These are phyloP conservation scores for Melieria picta DNA, from an alignment of 2,888 invertebrate genomes.

Conservation along the genomic window DNA sequence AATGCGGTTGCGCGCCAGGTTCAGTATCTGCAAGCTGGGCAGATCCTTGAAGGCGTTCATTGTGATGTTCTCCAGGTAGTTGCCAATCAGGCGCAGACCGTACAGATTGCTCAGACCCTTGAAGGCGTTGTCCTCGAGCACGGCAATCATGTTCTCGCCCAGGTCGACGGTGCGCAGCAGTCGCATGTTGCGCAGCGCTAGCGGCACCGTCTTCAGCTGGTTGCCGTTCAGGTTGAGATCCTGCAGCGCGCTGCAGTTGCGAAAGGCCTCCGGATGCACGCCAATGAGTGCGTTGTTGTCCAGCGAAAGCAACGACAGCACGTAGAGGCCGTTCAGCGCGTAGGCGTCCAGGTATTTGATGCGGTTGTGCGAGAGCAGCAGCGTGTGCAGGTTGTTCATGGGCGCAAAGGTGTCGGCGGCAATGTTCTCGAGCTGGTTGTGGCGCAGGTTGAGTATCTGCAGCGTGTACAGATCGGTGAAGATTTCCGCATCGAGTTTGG, in stretches of 20 bases:
- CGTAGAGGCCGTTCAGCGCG: conserved; percentile 87
- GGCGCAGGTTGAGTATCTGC: conserved; percentile 85
- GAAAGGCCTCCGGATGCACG: conserved; percentile 87
- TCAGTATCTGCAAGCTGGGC: conserved; percentile 84
- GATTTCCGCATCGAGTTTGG: conserved; percentile 82
- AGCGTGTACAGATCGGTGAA: conserved; percentile 88
- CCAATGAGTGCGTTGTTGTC: conserved; percentile 87
- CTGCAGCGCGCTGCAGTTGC: conserved; percentile 89
- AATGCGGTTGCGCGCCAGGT: conserved; percentile 87
- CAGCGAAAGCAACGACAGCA: conserved; percentile 83
- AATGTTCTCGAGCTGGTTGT: conserved; percentile 84
- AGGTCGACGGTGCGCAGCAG: conserved; percentile 88
- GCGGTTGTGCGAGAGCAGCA: conserved; percentile 86
- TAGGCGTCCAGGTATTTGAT: conserved; percentile 86
- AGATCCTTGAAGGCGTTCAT: conserved; percentile 82
- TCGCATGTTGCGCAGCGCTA: conserved; percentile 85
- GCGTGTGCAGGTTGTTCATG: conserved; percentile 91
- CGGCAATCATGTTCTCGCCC: conserved; percentile 88
- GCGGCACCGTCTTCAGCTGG: conserved; percentile 80
- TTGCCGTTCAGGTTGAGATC: conserved; percentile 92
- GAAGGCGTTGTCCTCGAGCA: conserved; percentile 83
- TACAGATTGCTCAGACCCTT: conserved; percentile 86
- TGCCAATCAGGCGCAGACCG: conserved; percentile 88
- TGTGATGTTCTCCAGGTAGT: conserved; percentile 84
- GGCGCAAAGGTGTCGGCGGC: conserved; percentile 89